phyloP scores from a whole-genome alignment of 1,140 invertebrate genomes.

The Homarus americanus region DNA sequence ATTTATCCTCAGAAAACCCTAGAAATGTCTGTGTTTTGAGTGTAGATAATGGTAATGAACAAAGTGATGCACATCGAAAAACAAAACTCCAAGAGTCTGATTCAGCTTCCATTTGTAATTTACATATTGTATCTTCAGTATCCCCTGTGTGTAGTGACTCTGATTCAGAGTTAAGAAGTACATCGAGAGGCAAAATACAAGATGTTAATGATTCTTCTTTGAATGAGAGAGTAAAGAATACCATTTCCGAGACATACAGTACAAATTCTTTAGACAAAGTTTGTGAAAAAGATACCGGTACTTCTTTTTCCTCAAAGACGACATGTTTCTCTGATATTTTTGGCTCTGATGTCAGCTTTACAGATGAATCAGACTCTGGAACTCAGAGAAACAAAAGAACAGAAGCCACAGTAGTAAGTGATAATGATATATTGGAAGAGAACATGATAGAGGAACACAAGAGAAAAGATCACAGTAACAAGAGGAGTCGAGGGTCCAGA shows the following conservation, averaged over 20 bases:
- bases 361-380: constrained; percentile 6
- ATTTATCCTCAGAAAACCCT: too few species aligned
- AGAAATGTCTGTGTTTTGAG: not conserved
- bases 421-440: not conserved
- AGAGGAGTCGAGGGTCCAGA: not conserved
- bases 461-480: not conserved
- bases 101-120: not conserved
- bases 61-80: not conserved
- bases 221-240: not conserved
- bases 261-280: not conserved
- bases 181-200: not conserved
- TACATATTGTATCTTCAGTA: not conserved
- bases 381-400: not conserved
- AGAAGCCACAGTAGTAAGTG: not conserved
- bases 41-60: not conserved
- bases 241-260: not conserved
- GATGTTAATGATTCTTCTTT: not conserved
- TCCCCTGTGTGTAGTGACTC: too few species aligned
- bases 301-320: not conserved
- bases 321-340: not conserved
- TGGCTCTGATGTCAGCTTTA: constrained; percentile 40
- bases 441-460: not conserved
- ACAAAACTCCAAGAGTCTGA: not conserved
- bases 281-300: not conserved
- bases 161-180: not conserved